These are phyloP conservation scores for Sinocyclocheilus anophthalmus DNA, from an alignment of 2,113 vertebrate genomes.

Conservation along the genomic window DNA sequence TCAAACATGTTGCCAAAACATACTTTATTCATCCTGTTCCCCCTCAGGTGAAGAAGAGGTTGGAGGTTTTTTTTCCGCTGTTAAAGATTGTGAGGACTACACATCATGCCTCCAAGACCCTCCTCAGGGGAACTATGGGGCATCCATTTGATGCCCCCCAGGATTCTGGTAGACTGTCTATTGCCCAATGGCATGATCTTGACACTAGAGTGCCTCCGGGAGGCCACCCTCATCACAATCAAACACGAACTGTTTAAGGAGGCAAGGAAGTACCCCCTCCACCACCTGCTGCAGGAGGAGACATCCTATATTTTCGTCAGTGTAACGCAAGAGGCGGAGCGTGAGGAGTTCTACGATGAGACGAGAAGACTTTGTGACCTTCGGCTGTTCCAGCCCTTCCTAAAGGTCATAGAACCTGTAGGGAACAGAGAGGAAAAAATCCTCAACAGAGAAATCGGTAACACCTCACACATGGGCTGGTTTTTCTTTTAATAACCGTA, in stretches of 20 bases:
- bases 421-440: slow-evolving; percentile 99
- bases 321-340: slow-evolving; percentile 97
- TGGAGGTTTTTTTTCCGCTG: slow-evolving; percentile 44
- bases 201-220: slow-evolving; percentile 96
- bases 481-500: neutral
- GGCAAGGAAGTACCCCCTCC: slow-evolving; percentile 92
- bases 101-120: slow-evolving; percentile 92
- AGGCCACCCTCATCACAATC: slow-evolving; percentile 94
- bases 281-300: slow-evolving; percentile 95
- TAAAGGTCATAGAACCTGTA: slow-evolving; percentile 97
- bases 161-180: slow-evolving; percentile 96
- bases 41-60: slow-evolving; percentile 37
- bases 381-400: slow-evolving; percentile 93
- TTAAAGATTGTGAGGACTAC: slow-evolving; percentile 61
- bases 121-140: slow-evolving; percentile 98
- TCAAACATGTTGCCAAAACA: neutral
- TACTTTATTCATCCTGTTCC: neutral
- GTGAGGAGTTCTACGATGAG: slow-evolving; percentile 97
- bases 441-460: slow-evolving; percentile 97
- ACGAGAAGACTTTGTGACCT: slow-evolving; percentile 94
- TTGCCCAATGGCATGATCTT: slow-evolving; percentile 98
- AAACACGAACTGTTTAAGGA: slow-evolving; percentile 98
- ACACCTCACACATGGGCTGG: slow-evolving; percentile 45
- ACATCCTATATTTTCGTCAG: slow-evolving; percentile 98
- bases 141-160: slow-evolving; percentile 97